phyloP scores from a whole-genome alignment of 2,113 vertebrate genomes.

The Rhinoderma darwinii region DNA sequence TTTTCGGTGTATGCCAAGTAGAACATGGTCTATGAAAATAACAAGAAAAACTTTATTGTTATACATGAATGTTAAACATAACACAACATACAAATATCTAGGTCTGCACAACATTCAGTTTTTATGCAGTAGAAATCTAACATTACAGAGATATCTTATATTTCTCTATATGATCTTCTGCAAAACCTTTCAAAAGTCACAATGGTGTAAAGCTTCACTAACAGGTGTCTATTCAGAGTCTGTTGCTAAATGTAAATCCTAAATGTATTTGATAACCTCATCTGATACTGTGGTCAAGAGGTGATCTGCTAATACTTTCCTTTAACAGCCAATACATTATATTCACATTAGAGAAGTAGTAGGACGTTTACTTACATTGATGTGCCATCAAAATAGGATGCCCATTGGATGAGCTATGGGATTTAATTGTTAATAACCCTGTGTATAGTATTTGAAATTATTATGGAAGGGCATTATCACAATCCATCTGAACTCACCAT shows the following conservation, averaged over 20 bases:
- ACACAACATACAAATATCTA: background rate
- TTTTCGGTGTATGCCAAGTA: background rate
- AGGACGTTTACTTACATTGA: background rate
- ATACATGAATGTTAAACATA: background rate
- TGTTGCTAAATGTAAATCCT: background rate
- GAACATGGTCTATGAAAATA: background rate
- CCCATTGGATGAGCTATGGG: background rate
- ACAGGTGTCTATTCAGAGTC: background rate
- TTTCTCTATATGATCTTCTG: background rate
- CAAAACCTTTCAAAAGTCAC: background rate
- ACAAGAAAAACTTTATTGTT: background rate
- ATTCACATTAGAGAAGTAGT: background rate
- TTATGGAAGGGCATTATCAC: conserved; percentile 18
- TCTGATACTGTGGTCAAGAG: background rate
- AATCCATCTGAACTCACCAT: conserved; percentile 15
- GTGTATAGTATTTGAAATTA: background rate
- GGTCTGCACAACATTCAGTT: background rate
- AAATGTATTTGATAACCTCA: background rate
- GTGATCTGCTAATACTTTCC: background rate
- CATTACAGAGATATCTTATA: background rate
- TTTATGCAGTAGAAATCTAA: background rate
- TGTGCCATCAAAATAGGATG: background rate
- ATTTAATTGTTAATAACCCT: background rate
- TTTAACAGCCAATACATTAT: background rate
- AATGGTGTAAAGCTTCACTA: background rate